Evolutionary conservation across 2,797 vertebrate species (phyloP).

Genomic region (Sphenopsis melanotis): DNA sequence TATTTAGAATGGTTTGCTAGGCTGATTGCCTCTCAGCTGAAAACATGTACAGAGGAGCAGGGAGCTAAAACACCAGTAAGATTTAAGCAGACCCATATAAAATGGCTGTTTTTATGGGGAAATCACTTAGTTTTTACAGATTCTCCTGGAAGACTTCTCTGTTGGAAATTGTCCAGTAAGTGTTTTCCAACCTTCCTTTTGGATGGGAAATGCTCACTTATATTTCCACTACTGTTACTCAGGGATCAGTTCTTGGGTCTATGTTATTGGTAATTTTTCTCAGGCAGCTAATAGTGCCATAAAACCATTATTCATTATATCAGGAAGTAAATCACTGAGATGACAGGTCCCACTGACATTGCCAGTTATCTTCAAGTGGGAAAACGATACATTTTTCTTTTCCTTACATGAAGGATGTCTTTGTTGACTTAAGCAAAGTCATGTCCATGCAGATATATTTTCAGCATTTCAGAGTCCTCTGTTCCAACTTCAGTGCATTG

Average conservation of each 20-base stretch:
- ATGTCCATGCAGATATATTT: background rate
- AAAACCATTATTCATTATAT: background rate
- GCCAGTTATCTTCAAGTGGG: background rate
- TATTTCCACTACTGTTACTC: background rate
- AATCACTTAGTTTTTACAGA: background rate
- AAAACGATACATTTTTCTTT: background rate
- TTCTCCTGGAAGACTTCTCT: background rate
- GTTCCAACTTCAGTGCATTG: background rate
- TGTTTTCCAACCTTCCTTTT: background rate
- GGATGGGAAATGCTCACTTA: background rate
- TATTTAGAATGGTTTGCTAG: background rate
- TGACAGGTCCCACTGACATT: background rate
- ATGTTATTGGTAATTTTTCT: background rate
- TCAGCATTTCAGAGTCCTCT: background rate
- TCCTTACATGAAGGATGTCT: background rate
- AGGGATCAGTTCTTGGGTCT: background rate
- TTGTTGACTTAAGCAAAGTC: background rate
- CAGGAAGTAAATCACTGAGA: background rate
- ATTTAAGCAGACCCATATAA: background rate
- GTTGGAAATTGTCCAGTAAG: background rate
- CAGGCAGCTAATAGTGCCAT: background rate
- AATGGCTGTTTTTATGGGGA: background rate
- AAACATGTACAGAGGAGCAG: background rate
- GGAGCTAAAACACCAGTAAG: background rate
- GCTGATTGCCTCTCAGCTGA: background rate